Evolutionary conservation across 2,888 invertebrate genomes (phyloP).

Genomic region (Athetis lepigone): DNA sequence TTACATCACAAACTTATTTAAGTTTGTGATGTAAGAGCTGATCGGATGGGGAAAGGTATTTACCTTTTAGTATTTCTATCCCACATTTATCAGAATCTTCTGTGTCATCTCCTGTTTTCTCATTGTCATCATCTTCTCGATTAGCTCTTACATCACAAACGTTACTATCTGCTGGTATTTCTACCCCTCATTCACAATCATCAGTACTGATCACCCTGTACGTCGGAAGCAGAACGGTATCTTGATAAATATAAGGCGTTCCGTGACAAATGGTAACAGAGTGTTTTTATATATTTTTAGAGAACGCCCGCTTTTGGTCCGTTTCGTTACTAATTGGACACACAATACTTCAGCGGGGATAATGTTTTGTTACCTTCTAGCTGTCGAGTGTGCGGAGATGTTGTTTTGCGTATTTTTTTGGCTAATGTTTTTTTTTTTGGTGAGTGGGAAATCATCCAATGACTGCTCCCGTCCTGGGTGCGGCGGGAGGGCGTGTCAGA

Average conservation of each 20-base stretch:
- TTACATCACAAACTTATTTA: background rate
- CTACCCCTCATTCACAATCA: background rate
- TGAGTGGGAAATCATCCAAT: too few relatives aligned
- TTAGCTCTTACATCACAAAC: too few relatives aligned
- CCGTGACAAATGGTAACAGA: slow-evolving; percentile 89
- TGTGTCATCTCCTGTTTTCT: background rate
- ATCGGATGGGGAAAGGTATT: too few relatives aligned
- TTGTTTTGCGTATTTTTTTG: background rate
- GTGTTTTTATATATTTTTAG: slow-evolving; percentile 90
- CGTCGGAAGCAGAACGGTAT: slow-evolving; percentile 75
- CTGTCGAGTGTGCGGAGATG: slow-evolving; percentile 17
- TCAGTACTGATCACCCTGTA: slow-evolving; percentile 68
- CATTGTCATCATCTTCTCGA: background rate
- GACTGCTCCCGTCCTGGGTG: too few relatives aligned
- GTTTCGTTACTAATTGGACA: slow-evolving; percentile 85
- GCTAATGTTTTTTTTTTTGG: too few relatives aligned
- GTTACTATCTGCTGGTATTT: background rate
- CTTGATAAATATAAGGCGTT: slow-evolving; percentile 89
- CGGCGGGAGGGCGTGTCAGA: too few relatives aligned
- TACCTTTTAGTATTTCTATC: background rate
- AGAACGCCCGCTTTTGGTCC: slow-evolving; percentile 73
- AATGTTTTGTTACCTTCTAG: slow-evolving; percentile 59
- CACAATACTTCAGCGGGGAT: slow-evolving; percentile 80
- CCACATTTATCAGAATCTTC: too few relatives aligned
- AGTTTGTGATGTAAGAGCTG: too few relatives aligned